Evolutionary conservation across 2,113 vertebrate genomes (phyloP).

Genomic region (Notarius lentiginosus): DNA sequence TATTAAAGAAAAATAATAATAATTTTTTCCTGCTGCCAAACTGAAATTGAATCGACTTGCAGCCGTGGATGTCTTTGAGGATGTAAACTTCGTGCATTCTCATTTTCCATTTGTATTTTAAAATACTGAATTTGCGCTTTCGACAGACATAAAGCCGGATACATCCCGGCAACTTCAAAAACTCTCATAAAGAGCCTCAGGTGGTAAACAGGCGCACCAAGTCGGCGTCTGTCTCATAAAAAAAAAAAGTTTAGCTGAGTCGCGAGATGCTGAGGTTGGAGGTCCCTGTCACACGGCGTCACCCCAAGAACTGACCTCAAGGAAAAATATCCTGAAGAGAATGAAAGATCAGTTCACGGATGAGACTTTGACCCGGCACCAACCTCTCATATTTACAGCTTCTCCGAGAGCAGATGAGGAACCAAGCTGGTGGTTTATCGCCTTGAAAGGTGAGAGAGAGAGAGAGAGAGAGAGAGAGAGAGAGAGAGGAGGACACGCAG

Average conservation of each 20-base stretch:
- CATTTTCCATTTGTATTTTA: neutral
- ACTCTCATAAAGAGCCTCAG: constrained; percentile 68
- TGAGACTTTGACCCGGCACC: constrained; percentile 60
- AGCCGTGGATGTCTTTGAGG: neutral
- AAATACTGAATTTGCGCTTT: neutral
- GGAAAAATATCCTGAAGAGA: constrained; percentile 24
- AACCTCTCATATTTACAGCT: constrained; percentile 65
- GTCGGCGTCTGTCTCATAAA: constrained; percentile 71
- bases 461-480: constrained; percentile 45
- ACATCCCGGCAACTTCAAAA: constrained; percentile 67
- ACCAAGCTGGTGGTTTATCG: constrained; percentile 32
- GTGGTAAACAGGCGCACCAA: constrained; percentile 60
- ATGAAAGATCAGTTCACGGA: constrained; percentile 58
- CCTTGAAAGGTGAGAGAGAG: neutral
- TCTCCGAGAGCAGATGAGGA: constrained; percentile 40
- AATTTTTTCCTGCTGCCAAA: neutral
- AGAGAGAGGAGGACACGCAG: neutral
- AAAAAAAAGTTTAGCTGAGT: constrained; percentile 65
- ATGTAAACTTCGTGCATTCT: neutral
- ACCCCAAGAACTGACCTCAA: constrained; percentile 53
- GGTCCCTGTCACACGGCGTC: constrained; percentile 18
- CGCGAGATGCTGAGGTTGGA: constrained; percentile 51
- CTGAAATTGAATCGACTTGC: neutral
- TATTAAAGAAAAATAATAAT: too few relatives aligned
- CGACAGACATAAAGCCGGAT: constrained; percentile 4